Conservation (phyloP, 2,888 invertebrate species). For the Eucera pruinosa region DNA sequence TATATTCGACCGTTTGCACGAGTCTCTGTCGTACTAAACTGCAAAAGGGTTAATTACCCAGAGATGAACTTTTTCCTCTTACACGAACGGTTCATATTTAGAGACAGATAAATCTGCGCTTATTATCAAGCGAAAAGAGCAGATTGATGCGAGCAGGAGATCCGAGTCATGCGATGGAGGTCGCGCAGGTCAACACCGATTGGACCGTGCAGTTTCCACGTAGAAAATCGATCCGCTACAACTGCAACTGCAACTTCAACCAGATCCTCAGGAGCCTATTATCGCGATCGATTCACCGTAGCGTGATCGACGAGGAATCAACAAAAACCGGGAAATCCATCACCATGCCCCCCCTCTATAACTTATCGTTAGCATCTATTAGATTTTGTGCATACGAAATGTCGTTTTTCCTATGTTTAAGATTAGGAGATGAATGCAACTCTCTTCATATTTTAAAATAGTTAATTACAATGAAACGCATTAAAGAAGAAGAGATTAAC, state of each 20-base stretch:
- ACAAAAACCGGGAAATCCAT: slow-evolving; percentile 65
- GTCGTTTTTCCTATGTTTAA: no score
- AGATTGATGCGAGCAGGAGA: slow-evolving; percentile 33
- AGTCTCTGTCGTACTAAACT: no score
- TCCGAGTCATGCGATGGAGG: slow-evolving; percentile 60
- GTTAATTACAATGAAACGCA: no score
- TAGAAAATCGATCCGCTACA: slow-evolving; percentile 71
- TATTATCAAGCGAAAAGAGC: slow-evolving; percentile 50
- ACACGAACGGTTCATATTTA: neutral
- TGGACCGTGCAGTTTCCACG: slow-evolving; percentile 71
- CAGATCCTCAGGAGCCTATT: slow-evolving; percentile 52
- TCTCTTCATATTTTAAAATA: no score
- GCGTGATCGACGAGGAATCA: slow-evolving; percentile 62
- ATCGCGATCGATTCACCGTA: slow-evolving; percentile 49
- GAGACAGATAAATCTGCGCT: slow-evolving; percentile 27
- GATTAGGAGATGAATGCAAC: no score
- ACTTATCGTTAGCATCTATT: no score
- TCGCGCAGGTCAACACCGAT: slow-evolving; percentile 65
- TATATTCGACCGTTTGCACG: no score
- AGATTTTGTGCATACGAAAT: no score
- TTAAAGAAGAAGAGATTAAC: no score
- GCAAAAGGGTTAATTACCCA: no score
- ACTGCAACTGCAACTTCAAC: slow-evolving; percentile 61
- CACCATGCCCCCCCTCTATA: slow-evolving; percentile 35
- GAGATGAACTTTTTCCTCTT: no score